Evolutionary conservation across 2,888 invertebrate genomes (phyloP).

Genomic region (Pachycephus smyrnensis): DNA sequence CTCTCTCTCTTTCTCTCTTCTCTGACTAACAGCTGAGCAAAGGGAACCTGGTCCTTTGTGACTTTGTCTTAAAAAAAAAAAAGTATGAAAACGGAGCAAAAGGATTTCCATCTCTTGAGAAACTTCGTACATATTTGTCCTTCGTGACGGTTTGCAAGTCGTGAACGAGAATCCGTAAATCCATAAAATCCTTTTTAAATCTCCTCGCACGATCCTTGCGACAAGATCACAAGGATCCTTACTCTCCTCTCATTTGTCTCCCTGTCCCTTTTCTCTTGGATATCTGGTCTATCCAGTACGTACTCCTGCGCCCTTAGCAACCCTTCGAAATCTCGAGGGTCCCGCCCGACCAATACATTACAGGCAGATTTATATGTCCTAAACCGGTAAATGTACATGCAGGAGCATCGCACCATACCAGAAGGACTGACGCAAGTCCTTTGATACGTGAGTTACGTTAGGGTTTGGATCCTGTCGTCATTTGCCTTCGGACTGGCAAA

Average conservation of each 20-base stretch:
- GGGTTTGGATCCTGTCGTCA: neutral
- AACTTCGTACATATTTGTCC: conserved; percentile 43
- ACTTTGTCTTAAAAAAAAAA: neutral
- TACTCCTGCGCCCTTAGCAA: neutral
- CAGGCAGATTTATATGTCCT: conserved; percentile 16
- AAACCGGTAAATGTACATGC: neutral
- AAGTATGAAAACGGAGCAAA: neutral
- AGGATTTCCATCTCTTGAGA: neutral
- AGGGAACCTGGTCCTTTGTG: neutral
- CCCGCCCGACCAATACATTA: conserved; percentile 12
- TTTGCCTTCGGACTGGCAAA: neutral
- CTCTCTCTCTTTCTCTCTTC: neutral
- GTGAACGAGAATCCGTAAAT: conserved; percentile 39
- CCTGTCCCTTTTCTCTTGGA: conserved; percentile 1
- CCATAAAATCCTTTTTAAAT: conserved; percentile 40
- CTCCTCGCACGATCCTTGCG: conserved; percentile 29
- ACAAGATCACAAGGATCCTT: conserved; percentile 21
- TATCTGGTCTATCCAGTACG: neutral
- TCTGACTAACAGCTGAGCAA: neutral
- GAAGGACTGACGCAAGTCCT: neutral
- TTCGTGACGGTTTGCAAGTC: conserved; percentile 29
- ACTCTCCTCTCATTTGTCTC: conserved; percentile 29
- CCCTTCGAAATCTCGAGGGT: neutral
- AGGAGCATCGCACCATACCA: neutral
- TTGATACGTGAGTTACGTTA: neutral